A percentile compares a stretch with the other conserved stretches of the same genome.
Conservation (phyloP, 1,140 invertebrate species). For the Drosophila simulans region DNA sequence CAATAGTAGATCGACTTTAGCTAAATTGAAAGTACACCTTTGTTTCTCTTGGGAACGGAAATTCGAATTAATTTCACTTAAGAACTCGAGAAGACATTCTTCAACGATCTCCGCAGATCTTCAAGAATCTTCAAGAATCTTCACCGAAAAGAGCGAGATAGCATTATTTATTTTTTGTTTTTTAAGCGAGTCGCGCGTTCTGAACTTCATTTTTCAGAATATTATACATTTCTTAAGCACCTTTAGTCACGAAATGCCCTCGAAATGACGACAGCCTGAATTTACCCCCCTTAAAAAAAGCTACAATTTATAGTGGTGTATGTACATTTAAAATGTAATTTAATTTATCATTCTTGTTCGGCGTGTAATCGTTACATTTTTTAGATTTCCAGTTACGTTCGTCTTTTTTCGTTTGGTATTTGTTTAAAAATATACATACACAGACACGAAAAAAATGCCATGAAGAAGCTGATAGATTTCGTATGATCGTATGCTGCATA, state of each 20-base stretch:
- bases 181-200: no score
- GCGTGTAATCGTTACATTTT: constrained; percentile 29
- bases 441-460: constrained; percentile 49
- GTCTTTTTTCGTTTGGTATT: constrained; percentile 1
- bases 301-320: constrained; percentile 8
- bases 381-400: constrained; percentile 13
- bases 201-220: background rate
- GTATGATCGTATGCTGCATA: constrained; percentile 18
- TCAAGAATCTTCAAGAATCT: background rate
- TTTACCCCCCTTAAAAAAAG: background rate
- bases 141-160: constrained; percentile 1
- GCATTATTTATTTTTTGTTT: background rate
- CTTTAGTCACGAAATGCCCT: constrained; percentile 3
- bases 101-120: background rate
- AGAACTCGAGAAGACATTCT: no score
- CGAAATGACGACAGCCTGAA: background rate
- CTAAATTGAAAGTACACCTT: background rate
- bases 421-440: constrained; percentile 57
- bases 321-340: constrained; percentile 79
- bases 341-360: constrained; percentile 57
- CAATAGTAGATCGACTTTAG: constrained; percentile 18
- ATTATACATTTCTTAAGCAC: background rate
- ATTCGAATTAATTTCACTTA: no score
- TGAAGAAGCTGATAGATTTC: constrained; percentile 42
- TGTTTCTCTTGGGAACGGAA: background rate